phyloP scores from a whole-genome alignment of 2,797 vertebrate species.

The Pseudopleuronectes americanus region DNA sequence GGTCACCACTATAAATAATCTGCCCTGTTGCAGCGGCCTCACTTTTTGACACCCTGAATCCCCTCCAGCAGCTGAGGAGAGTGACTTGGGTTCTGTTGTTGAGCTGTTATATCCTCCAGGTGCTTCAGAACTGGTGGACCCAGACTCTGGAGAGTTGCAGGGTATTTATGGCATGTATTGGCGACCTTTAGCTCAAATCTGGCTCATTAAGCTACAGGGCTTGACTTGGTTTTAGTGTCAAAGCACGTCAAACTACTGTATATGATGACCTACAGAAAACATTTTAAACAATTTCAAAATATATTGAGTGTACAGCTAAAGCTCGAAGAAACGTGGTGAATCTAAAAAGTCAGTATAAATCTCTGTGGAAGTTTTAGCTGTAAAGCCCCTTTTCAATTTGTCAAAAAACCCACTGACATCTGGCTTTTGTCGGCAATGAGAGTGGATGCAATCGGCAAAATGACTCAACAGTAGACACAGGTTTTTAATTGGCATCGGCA shows the following conservation, averaged over 20 bases:
- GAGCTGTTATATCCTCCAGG: constrained; percentile 29
- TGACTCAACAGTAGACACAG: too few relatives aligned
- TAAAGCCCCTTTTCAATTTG: too few relatives aligned
- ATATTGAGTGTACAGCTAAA: background rate
- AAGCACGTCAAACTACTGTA: constrained; percentile 17
- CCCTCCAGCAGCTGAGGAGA: background rate
- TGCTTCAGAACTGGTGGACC: constrained; percentile 21
- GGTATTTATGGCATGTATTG: constrained; percentile 46
- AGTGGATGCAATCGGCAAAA: too few relatives aligned
- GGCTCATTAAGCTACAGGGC: constrained; percentile 39
- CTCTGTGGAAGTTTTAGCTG: background rate
- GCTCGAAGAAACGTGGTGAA: background rate
- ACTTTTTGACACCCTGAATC: too few relatives aligned
- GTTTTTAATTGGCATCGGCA: too few relatives aligned
- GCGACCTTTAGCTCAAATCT: constrained; percentile 62
- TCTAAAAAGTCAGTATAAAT: constrained; percentile 6
- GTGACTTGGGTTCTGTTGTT: constrained; percentile 2
- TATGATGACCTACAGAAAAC: constrained; percentile 13
- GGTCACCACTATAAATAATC: too few relatives aligned
- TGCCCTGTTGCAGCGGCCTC: too few relatives aligned
- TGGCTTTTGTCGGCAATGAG: too few relatives aligned
- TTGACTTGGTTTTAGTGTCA: constrained; percentile 30
- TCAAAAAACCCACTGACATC: too few relatives aligned
- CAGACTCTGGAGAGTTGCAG: constrained; percentile 16
- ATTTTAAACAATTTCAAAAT: constrained; percentile 4